These are phyloP conservation scores for Actinostola sp. DNA, from an alignment of 92 coral and sea anemone genomes.

Conservation along the genomic window DNA sequence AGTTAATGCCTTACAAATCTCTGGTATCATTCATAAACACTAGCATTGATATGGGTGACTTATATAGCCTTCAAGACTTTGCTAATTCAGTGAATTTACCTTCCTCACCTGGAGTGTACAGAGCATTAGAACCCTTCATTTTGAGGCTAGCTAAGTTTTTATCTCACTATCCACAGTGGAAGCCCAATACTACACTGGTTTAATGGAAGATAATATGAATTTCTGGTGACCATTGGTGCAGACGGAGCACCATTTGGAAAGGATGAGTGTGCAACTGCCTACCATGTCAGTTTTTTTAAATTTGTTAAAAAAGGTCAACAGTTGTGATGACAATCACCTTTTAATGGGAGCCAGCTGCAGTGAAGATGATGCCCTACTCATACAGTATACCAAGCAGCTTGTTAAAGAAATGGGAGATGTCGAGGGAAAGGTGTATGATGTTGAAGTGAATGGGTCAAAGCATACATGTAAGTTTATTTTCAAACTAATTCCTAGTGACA, in stretches of 20 bases:
- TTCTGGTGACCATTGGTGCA: conserved; percentile 14
- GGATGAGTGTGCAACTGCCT: conserved; percentile 34
- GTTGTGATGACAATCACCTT: conserved; percentile 58
- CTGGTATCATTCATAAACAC: conserved; percentile 7
- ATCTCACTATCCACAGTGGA: conserved; percentile 3
- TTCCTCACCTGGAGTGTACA: conserved; percentile 9
- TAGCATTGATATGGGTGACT: conserved; percentile 8
- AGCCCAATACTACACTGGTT: conserved; percentile 9
- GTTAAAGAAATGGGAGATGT: conserved; percentile 59
- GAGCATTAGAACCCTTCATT: conserved; percentile 4
- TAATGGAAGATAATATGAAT: conserved; percentile 15
- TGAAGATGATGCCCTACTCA: conserved; percentile 50
- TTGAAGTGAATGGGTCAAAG: conserved; percentile 27
- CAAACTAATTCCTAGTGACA: conserved; percentile 62
- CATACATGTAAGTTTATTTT: conserved; percentile 47
- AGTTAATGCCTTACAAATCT: conserved; percentile 5
- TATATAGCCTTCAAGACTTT: conserved; percentile 12
- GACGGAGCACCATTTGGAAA: conserved; percentile 15
- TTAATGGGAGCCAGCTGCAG: conserved; percentile 47
- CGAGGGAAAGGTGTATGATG: conserved; percentile 46
- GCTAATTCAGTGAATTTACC: neutral
- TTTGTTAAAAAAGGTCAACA: conserved; percentile 47
- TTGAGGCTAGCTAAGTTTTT: conserved; percentile 7
- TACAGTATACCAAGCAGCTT: conserved; percentile 28
- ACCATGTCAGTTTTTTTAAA: conserved; percentile 59